Base-by-base conservation (phyloP, 1,140 invertebrate species). In the Holcopasites calliopsidis region DNA sequence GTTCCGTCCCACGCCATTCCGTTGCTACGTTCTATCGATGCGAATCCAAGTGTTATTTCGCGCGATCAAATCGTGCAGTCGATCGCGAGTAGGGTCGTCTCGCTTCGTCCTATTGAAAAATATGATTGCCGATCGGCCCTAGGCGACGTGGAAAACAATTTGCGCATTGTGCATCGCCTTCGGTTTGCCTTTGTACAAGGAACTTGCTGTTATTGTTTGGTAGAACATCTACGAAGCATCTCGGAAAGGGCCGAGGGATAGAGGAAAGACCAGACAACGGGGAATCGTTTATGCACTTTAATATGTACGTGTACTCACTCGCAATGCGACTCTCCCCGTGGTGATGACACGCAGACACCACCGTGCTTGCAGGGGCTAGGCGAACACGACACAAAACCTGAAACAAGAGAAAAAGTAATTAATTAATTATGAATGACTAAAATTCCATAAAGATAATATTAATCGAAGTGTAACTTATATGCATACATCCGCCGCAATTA, bases 291-390 rank as follows among this genome's bases (percentile, higher is more conserved):
- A n/a, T n/a, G n/a, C n/a, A n/a, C n/a, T n/a, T n/a, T n/a, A n/a
- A n/a, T n/a, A n/a, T n/a, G n/a, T n/a, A 8, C 42, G 40, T 49
- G 26, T 86, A 96, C 96, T 97, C 93, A 97, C 96, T 97, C 96
- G 96, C 97, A 97, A 89, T 94, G 94, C 35, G 94, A 95, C 89
- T 96, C 95, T 75, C 94, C 94, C 74, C 94, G 92, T 38, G 93
- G 92, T 71, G 94, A 93, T 13, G 95, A 95, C 33, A 96, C 88
- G 88, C 97, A 97, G 8, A 92, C 92, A 47, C 96, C 96, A 61
- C 94, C 94, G 93, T 97, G 96, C 88, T 96, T 95, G 90, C 96
- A 97, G 4, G 96, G 96, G 87, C 95, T 97, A 38, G 96, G 96
- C 58, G 95, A 96, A 91, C 96, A 97, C 66, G 96, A 97, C 47